Base-by-base conservation (phyloP, 2,888 invertebrate genomes). In the Crepidodera aurea region DNA sequence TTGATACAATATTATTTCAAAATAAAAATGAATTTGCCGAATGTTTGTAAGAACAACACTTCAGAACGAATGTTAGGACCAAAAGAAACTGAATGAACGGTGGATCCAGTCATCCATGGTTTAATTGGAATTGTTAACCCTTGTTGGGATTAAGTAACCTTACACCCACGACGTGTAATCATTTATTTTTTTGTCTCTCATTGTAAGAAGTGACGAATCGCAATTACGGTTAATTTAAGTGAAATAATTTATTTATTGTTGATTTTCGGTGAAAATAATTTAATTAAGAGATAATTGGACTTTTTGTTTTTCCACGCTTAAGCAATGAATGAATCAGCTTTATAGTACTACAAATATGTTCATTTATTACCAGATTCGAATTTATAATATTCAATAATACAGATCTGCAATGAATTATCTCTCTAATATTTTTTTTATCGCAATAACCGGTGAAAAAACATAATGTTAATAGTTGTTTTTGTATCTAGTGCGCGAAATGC, bases 111-210 rank as follows among this genome's bases (percentile, higher is more conserved):
- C 40, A 57, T 57, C 29, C 51, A 61, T 65, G 51, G 34, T 53
- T 62, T 65, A 69, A 69, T 69, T 69, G 60, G 54, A 46, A 42
- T 59, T 56, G 61, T 69, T 69, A 69, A 69, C 69, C 69, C 66
- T 61, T 51, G 63, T 51, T 60, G 54, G 59, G 46, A 63, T 61
- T 58, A 57, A 62, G 56, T 68, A 64, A 66, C 68, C 64, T 68
- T 57, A 59, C 66, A 60, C 68, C 68, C 68, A 68, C 68, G 57
- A 39, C 55, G 44, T 27, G 48, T 48, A 56, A 32, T 63, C 56
- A 61, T 65, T 67, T 64, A 58, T 59, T 65, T 62, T n/a, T 62
- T 56, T 44, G 27, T 60, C 27, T 59, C 58, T 27, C 51, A 27
- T 59, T 44, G 44, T 53, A 62, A 59, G 50, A 51, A 55, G 64